Conservation (phyloP, 1,140 invertebrate genomes). For the Zaprionus capensis region DNA sequence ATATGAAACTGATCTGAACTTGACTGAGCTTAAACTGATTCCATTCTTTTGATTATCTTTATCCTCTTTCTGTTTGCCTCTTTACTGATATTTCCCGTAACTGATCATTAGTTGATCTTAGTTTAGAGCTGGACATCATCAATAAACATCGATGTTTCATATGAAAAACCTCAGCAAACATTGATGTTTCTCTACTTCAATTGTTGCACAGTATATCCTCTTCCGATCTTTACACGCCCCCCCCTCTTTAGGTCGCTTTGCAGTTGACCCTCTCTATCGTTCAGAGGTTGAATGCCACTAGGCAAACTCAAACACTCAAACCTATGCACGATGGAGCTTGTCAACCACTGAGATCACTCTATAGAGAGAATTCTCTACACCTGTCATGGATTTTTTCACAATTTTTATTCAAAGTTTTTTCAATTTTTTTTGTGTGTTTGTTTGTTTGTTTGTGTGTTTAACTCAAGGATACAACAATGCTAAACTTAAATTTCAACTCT, state of each 20-base stretch:
- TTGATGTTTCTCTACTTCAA: no score
- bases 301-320: conserved; percentile 65
- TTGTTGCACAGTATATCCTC: neutral
- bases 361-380: neutral
- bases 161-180: no score
- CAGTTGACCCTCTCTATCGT: conserved; percentile 66
- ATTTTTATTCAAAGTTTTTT: conserved; percentile 56
- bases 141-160: no score
- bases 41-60: neutral
- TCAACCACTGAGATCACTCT: conserved; percentile 4
- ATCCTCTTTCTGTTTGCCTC: neutral
- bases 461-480: conserved; percentile 62
- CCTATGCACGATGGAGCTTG: conserved; percentile 70
- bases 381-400: conserved; percentile 34
- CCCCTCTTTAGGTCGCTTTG: conserved; percentile 42
- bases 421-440: conserved; percentile 44
- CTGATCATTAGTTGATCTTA: neutral
- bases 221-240: no score
- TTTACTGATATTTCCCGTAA: neutral
- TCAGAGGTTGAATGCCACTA: conserved; percentile 68
- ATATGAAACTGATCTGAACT: neutral
- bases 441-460: conserved; percentile 37
- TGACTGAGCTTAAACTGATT: neutral
- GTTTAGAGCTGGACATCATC: no score
- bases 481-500: conserved; percentile 74